Evolutionary conservation across 2,888 invertebrate genomes (phyloP), one percentile per base, ranked within the genome.

Genomic region (Cerceris rybyensis): DNA sequence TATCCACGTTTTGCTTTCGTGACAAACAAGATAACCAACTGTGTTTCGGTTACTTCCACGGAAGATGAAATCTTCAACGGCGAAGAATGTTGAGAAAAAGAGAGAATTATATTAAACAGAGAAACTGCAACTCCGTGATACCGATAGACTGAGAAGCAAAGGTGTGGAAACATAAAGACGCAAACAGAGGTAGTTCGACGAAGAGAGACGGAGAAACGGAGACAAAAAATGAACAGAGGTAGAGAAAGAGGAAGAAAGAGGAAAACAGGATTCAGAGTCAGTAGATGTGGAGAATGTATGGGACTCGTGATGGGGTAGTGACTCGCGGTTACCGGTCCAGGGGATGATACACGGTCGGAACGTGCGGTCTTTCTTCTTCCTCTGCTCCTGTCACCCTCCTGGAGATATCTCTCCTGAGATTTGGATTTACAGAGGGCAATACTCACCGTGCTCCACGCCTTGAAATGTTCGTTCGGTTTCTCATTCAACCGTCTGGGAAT

Each of bases 271-370:
- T 49, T 17, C 42, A 16, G 28, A 70, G 75, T 70, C 39, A 61
- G 28, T 74, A 70, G 63, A 65, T 68, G 57, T 43, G 28, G 54
- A 70, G 78, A 73, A 87, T 86, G 85, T 87, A 90, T 88, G 81
- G 85, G 74, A 81, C 78, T 86, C 86, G 84, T 82, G 87, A 87
- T 85, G 83, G 87, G 81, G 79, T 88, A 88, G 88, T 87, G 89
- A 90, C 88, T 89, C 83, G 90, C 83, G 89, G 90, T 88, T 89
- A 87, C 88, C 84, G 87, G 84, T 80, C 84, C 80, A 73, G 83
- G 69, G 87, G 86, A 90, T 90, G 90, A 90, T 89, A 80, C 89
- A 88, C 86, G 87, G 73, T 83, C 75, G 57, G 82, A 76, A 89
- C 90, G 88, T 87, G 88, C 76, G 83, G 73, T 80, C 81, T 75